Evolutionary conservation across 2,113 vertebrate genomes (phyloP).

Genomic region (Lasiurus cinereus): DNA sequence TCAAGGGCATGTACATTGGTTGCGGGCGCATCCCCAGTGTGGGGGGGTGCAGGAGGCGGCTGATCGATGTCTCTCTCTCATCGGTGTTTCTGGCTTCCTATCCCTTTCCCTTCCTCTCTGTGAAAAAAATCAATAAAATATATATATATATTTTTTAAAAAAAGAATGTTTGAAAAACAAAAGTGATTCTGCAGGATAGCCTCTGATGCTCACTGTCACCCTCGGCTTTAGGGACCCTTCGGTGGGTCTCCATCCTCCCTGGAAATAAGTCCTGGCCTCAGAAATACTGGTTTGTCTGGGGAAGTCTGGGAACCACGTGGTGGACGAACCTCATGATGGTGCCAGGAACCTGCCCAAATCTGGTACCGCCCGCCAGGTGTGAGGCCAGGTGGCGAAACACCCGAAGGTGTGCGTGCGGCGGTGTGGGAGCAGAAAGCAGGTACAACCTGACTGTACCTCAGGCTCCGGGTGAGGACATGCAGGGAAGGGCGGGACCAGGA

Average conservation of each 20-base stretch:
- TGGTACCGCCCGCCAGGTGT: background rate
- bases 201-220: background rate
- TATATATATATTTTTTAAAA: too few species aligned
- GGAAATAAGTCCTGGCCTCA: accelerated
- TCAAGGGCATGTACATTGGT: too few species aligned
- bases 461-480: background rate
- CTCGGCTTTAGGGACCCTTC: too few species aligned
- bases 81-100: too few species aligned
- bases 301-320: background rate
- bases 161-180: background rate
- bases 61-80: too few species aligned
- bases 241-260: background rate
- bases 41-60: too few species aligned
- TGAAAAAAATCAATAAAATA: too few species aligned
- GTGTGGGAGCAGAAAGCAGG: conserved; percentile 29
- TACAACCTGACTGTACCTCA: background rate
- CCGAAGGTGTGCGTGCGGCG: background rate
- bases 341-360: background rate
- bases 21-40: too few species aligned
- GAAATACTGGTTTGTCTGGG: background rate
- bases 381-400: background rate
- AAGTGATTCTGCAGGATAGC: background rate
- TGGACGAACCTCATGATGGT: accelerated
- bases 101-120: too few species aligned
- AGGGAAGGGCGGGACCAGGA: background rate